Base-by-base conservation (phyloP, 2,113 vertebrate species). In the Tenrec ecaudatus region DNA sequence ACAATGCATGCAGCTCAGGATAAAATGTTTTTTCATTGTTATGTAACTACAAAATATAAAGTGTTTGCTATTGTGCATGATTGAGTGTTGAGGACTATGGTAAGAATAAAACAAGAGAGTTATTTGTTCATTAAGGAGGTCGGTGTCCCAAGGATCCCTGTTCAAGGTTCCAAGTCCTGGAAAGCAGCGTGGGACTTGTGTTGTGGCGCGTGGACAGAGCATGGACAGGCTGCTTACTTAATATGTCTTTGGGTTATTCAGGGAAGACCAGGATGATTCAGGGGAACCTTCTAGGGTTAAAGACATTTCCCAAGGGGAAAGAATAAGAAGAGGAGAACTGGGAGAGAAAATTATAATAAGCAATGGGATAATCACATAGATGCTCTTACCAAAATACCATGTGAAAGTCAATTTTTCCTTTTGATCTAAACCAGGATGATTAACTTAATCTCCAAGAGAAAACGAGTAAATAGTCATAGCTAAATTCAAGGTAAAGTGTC, bases 351-450 rank as follows among this genome's bases (percentile, higher is more conserved):
- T 10, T 38, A 6, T 68, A 68, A 77, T 62, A 58, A 92, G 29
- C 10, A 12, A 58, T 33, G 29, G 71, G 33, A 57, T 68, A 83
- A 93, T 10, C 5, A 43, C 80, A 66, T 58, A 95, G 33, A 19
- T 80, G 82, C 43, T 60, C 43, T 82, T 75, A 78, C 29, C 31
- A 40, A 77, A 89, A 89, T 69, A 89, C 23, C 2, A 27, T 2
- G 38, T 0, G 6, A 92, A 47, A 89, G 95, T 89, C 88, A 91
- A 92, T 92, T 92, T 92, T 33, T 89, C 43, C 90, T 94, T 96
- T 90, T 88, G 85, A 95, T 96, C 89, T 71, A 95, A 97, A 94
- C 15, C 78, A 96, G 40, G 94, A 92, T 88, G 92, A 96, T 97
- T 95, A 93, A 97, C 96, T 96, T 95, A 90, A 95, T 94, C 84